Evolutionary conservation across 1,140 invertebrate species (phyloP).

Genomic region (Hydropsyche tenuis): DNA sequence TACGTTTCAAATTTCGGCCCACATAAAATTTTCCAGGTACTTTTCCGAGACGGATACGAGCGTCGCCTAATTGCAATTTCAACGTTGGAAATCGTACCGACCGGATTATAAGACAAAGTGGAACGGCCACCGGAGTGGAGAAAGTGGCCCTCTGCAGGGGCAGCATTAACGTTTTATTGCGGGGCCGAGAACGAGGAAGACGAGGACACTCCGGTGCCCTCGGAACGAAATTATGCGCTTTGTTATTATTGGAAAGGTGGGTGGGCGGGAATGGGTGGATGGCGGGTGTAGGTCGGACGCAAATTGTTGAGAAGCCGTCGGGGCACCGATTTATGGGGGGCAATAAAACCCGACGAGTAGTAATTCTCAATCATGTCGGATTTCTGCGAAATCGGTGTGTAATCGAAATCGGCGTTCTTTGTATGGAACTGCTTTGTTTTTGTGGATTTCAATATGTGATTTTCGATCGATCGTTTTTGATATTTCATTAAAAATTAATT

Average conservation of each 20-base stretch:
- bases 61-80: slow-evolving; percentile 48
- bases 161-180: slow-evolving; percentile 46
- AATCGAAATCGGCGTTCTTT: slow-evolving; percentile 10
- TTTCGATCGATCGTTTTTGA: too few species aligned
- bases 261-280: background rate
- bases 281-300: background rate
- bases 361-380: slow-evolving; percentile 36
- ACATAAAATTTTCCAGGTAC: background rate
- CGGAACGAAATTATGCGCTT: slow-evolving; percentile 39
- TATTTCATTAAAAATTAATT: too few species aligned
- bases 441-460: too few species aligned
- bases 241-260: slow-evolving; percentile 36
- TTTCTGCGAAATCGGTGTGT: background rate
- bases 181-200: background rate
- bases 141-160: slow-evolving; percentile 6
- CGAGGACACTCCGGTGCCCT: slow-evolving; percentile 30
- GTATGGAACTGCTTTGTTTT: background rate
- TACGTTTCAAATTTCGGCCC: background rate
- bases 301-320: slow-evolving; percentile 29
- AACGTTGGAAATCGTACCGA: slow-evolving; percentile 42
- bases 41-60: slow-evolving; percentile 36
- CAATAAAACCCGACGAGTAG: slow-evolving; percentile 29
- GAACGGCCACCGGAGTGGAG: slow-evolving; percentile 5
- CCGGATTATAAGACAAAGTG: slow-evolving; percentile 47
- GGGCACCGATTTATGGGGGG: slow-evolving; percentile 22